Base-by-base conservation (phyloP, 30 jellyfish, hydroid and myxozoan species). In the Aurelia coerulea region DNA sequence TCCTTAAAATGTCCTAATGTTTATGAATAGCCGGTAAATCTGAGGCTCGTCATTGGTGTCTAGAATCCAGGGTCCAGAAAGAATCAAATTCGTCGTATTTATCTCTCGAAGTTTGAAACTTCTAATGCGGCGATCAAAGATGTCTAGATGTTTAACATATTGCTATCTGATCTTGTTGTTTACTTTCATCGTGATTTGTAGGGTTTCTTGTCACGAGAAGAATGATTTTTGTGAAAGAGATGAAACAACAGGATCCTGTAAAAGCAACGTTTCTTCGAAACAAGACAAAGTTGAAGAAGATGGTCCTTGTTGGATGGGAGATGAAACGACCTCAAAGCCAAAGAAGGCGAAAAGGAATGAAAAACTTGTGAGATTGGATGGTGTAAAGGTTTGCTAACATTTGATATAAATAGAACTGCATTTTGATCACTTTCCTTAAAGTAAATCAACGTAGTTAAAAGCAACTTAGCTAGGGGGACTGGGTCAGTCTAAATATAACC, bases 221-320 rank as follows among this genome's bases (percentile, higher is more conserved):
- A 59, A 59, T 15, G 31, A 59, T 53, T 82, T 68, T 58, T 68
- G 83, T 46, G 96, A 91, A 32, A 71, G 91, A 67, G 97, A 91
- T 65, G 97, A 85, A 52, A 62, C 64, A 4, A 84, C 93, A 15
- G 97, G 96, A 35, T 73, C 91, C 12, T 91, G 97, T 58, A 84
- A 91, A 79, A 65, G 32, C 60, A 70, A 80, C 11, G 78, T 19
- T 2, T 34, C 79, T 60, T 18, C 5, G 11, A 59, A 19, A 59
- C 19, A 4, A 16, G 68, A 35, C 3, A 69, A 67, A 58, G 83
- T n/a, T 32, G 86, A 80, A 5, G 88, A 88, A 2, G 90, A 76
- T 68, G 95, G 72, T 18, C 90, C 89, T 3, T 76, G 90, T 65
- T 76, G 90, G 89, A 17, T 37, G 72, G 76, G 68, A 62, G 76